phyloP scores from a whole-genome alignment of 2,888 invertebrate species.

The Meloe dianella region DNA sequence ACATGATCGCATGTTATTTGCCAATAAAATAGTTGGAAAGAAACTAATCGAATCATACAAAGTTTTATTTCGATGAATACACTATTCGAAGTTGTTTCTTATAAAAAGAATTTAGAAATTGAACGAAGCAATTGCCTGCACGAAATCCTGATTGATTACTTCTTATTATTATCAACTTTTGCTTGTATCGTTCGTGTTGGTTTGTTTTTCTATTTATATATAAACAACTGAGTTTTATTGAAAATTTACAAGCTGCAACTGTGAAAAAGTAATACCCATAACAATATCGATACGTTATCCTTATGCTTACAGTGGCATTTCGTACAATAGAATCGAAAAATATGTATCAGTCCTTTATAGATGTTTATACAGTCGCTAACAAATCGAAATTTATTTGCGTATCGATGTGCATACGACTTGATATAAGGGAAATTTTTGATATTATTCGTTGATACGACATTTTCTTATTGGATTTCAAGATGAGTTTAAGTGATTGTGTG shows the following conservation, averaged over 20 bases:
- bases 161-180: background rate
- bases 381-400: constrained; percentile 44
- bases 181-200: background rate
- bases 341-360: constrained; percentile 37
- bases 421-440: background rate
- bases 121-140: background rate
- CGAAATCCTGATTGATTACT: background rate
- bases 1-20: background rate
- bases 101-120: background rate
- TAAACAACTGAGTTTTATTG: constrained; percentile 35
- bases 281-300: constrained; percentile 54
- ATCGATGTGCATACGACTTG: constrained; percentile 29
- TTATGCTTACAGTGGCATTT: constrained; percentile 44
- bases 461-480: background rate
- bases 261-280: constrained; percentile 52
- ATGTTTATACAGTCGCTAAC: constrained; percentile 40
- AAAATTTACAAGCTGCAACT: constrained; percentile 50
- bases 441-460: background rate
- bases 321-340: constrained; percentile 40
- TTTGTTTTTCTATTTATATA: background rate
- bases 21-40: background rate
- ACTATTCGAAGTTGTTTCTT: background rate
- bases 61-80: background rate
- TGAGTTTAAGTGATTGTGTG: background rate
- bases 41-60: background rate